Evolutionary conservation across 2,113 vertebrate genomes (phyloP).

Genomic region (Camelus bactrianus): DNA sequence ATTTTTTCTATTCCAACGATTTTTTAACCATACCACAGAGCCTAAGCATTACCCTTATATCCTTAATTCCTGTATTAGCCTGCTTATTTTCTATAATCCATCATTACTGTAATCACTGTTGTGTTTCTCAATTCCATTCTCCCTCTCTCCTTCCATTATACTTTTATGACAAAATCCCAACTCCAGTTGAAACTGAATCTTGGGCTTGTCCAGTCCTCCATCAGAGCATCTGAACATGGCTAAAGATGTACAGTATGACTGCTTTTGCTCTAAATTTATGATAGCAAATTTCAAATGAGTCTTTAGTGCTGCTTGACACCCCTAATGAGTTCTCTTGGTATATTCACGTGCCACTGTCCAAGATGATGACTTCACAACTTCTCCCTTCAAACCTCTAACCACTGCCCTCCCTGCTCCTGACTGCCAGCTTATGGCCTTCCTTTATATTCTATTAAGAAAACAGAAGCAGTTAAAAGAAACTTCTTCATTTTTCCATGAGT

Average conservation of each 20-base stretch:
- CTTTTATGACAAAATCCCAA: not conserved
- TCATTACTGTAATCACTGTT: not conserved
- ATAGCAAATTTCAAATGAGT: not conserved
- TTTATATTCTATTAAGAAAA: not conserved
- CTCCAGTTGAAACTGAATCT: not conserved
- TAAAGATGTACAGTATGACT: not conserved
- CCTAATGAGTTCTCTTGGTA: not conserved
- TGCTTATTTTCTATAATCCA: not conserved
- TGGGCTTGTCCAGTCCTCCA: not conserved
- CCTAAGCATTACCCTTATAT: not conserved
- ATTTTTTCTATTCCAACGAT: not conserved
- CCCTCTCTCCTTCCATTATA: not conserved
- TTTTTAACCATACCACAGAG: not conserved
- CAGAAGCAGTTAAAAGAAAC: not conserved
- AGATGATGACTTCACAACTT: not conserved
- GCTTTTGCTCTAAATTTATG: slow-evolving; percentile 20
- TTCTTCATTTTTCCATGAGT: not conserved
- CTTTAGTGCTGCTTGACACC: not conserved
- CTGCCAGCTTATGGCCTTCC: not conserved
- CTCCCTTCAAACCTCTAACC: not conserved
- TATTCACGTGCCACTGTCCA: not conserved
- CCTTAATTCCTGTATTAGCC: not conserved
- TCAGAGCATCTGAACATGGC: not conserved
- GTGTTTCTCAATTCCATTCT: not conserved
- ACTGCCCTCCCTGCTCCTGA: not conserved